Conservation (phyloP, 1,140 invertebrate species). For the Polypedilum vanderplanki region DNA sequence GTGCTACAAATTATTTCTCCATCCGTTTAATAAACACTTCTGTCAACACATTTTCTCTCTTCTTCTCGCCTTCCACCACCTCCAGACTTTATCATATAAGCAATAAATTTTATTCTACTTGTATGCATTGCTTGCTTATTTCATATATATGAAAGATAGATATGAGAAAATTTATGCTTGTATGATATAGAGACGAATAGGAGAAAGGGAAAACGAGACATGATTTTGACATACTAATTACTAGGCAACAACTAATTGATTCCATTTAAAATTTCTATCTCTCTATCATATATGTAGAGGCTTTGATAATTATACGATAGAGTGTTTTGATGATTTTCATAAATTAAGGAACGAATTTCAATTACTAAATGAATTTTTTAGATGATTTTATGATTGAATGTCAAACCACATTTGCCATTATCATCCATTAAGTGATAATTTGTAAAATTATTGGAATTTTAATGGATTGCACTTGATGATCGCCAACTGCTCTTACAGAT, state of each 20-base stretch:
- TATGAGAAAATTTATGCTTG: background rate
- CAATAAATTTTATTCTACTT: constrained; percentile 19
- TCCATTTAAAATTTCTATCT: background rate
- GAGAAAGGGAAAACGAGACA: background rate
- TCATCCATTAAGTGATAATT: too few relatives aligned
- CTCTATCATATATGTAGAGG: too few relatives aligned
- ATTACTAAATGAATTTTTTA: too few relatives aligned
- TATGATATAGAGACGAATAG: too few relatives aligned
- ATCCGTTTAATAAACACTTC: constrained; percentile 17
- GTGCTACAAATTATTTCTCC: constrained; percentile 16
- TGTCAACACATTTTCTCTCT: constrained; percentile 19
- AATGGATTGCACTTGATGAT: background rate
- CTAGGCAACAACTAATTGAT: background rate
- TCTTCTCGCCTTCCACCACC: background rate
- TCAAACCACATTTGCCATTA: too few relatives aligned
- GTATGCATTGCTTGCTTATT: background rate
- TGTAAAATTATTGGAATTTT: too few relatives aligned
- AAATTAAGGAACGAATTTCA: too few relatives aligned
- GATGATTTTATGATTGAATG: too few relatives aligned
- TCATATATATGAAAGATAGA: background rate
- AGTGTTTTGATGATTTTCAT: too few relatives aligned
- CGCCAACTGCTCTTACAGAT: background rate
- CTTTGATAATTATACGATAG: too few relatives aligned
- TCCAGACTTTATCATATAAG: constrained; percentile 21
- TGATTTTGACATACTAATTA: constrained; percentile 1